Percentiles rank a stretch among this genome's conserved stretches.
Evolutionary conservation across 1,140 invertebrate genomes (phyloP).

Genomic region (Ceratina calcarata): DNA sequence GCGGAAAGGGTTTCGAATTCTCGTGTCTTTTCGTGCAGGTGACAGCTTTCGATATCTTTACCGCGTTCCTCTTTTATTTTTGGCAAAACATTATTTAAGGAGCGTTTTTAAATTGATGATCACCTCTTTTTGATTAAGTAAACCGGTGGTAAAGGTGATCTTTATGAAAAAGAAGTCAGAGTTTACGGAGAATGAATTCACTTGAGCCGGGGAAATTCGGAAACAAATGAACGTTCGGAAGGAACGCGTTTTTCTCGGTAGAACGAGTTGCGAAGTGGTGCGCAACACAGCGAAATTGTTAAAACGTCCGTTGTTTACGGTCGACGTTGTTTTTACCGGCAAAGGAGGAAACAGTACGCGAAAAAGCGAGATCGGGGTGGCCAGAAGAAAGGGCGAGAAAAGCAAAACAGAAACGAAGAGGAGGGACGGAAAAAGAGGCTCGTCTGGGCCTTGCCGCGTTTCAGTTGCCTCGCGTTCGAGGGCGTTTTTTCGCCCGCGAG

Average conservation of each 20-base stretch:
- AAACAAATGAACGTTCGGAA: conserved; percentile 27
- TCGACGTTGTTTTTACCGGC: conserved; percentile 27
- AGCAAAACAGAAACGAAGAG: conserved; percentile 40
- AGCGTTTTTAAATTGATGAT: not conserved
- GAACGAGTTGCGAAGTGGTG: conserved; percentile 17
- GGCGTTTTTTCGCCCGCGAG: conserved; percentile 66
- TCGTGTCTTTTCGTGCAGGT: conserved; percentile 45
- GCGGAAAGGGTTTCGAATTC: conserved; percentile 39
- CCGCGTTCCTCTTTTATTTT: not conserved
- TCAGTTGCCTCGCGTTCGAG: conserved; percentile 69
- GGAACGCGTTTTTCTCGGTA: conserved; percentile 11
- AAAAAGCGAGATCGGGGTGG: conserved; percentile 1
- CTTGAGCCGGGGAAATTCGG: not conserved
- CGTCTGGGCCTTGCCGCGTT: conserved; percentile 62
- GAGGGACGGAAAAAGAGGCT: conserved; percentile 14
- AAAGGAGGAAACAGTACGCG: conserved; percentile 51
- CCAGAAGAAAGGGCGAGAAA: conserved; percentile 23
- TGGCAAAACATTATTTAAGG: conserved; percentile 9
- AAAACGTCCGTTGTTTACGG: conserved; percentile 48
- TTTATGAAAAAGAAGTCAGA: not conserved
- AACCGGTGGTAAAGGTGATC: conserved; percentile 4
- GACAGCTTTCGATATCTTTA: conserved; percentile 40
- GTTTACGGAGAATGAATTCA: conserved; percentile 1
- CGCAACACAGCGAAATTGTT: conserved; percentile 52
- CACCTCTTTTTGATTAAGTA: not conserved